phyloP scores from a whole-genome alignment of 2,113 vertebrate species.

The Rhineura floridana region DNA sequence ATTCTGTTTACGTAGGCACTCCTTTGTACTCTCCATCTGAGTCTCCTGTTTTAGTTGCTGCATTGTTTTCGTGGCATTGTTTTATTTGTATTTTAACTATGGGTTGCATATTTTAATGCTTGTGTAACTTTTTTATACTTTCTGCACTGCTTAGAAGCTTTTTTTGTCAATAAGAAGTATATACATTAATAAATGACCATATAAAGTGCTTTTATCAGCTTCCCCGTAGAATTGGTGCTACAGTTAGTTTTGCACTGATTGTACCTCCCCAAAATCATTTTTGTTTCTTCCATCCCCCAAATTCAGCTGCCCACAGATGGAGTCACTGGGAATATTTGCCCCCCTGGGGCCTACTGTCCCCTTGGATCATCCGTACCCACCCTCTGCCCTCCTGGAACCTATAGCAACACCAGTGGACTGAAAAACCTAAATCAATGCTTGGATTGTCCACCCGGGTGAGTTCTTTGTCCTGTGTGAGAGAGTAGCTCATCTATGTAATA shows the following conservation, averaged over 20 bases:
- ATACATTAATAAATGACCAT: no score
- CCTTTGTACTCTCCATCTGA: no score
- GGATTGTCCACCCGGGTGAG: conserved; percentile 85
- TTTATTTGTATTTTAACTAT: no score
- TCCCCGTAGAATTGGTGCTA: no score
- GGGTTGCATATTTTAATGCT: no score
- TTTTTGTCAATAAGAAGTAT: no score
- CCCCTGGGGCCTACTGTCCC: conserved; percentile 84
- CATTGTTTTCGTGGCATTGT: no score
- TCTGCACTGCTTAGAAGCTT: no score
- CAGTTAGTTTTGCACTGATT: not conserved
- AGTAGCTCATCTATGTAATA: not conserved
- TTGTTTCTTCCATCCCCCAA: not conserved
- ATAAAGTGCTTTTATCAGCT: not conserved
- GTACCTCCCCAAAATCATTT: not conserved
- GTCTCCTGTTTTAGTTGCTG: no score
- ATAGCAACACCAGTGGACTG: conserved; percentile 81
- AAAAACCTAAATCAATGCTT: conserved; percentile 75
- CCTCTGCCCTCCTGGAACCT: conserved; percentile 85
- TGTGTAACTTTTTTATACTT: no score
- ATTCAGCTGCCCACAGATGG: conserved; percentile 81
- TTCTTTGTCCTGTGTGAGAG: fast-evolving
- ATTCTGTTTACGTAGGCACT: no score
- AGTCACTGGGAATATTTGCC: conserved; percentile 81
- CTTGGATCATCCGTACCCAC: conserved; percentile 73